Base-by-base conservation (phyloP, 2,888 invertebrate genomes). In the Dichetophora obliterata region DNA sequence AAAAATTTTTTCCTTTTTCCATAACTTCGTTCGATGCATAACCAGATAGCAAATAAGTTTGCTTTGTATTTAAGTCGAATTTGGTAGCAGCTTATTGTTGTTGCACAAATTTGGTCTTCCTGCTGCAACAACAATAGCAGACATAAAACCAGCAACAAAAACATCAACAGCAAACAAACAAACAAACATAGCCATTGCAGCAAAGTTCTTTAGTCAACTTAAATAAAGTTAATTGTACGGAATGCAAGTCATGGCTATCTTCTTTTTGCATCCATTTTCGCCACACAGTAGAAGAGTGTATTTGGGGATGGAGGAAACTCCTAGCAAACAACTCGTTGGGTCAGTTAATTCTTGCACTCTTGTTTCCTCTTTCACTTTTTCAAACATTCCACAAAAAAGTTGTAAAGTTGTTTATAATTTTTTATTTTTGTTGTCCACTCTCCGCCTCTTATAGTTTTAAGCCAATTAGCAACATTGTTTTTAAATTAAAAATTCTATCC, bases 391-490 rank as follows among this genome's bases (percentile, higher is more conserved):
- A n/a, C 52, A n/a, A 52, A n/a, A 52, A 52, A n/a, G 52, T n/a
- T 19, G 52, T 52, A 19, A 19, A 52, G 52, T 11, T n/a, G 57
- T n/a, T n/a, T 19, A 57, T 19, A 57, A 57, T 22, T 19, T 57
- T 57, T 57, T 9, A 2, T 19, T n/a, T 9, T 37, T 65, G n/a
- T n/a, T n/a, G n/a, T n/a, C n/a, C n/a, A n/a, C 37, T 43, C 48
- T 19, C 65, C 6, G 14, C 31, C 57, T 19, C 57, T 37, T 37
- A 34, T 52, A 69, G 31, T 70, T 34, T 70, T 70, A 70, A 70
- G 70, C 70, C 70, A 70, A 70, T 70, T 70, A 70, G 70, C 57
- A 52, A 52, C 70, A 70, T 70, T 70, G 70, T 70, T 70, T 70
- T 70, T 31, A 19, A 70, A 54, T 70, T 70, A 70, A 70, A 70